A percentile compares a stretch with the other conserved stretches of the same genome.
phyloP scores from a whole-genome alignment of 2,888 invertebrate genomes.

The Drosophila trichaetosa region DNA sequence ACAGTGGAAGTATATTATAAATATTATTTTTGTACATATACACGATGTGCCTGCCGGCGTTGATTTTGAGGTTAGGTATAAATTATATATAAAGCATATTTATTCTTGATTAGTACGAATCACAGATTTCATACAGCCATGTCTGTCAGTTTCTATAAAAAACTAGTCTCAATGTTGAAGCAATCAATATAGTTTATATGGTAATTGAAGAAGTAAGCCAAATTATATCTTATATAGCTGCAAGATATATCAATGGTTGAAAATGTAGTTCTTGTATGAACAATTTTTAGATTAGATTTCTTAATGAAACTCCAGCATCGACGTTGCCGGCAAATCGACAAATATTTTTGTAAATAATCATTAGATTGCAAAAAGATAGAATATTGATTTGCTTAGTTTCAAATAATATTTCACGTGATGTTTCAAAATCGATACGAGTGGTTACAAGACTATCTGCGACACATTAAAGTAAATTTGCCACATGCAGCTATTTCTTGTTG shows the following conservation, averaged over 20 bases:
- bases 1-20: slow-evolving; percentile 14
- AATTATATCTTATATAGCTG: background rate
- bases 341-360: background rate
- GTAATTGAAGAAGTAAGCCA: background rate
- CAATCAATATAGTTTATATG: background rate
- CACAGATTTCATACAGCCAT: background rate
- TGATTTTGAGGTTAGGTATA: slow-evolving; percentile 45
- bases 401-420: too few relatives aligned
- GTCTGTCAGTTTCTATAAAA: background rate
- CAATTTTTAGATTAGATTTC: background rate
- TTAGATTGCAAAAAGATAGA: background rate
- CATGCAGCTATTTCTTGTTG: background rate
- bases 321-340: background rate
- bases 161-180: background rate
- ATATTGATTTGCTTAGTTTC: background rate
- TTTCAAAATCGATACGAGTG: background rate
- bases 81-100: background rate
- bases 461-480: background rate
- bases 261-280: too few relatives aligned
- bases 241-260: too few relatives aligned
- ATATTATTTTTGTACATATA: background rate
- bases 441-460: background rate
- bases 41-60: slow-evolving; percentile 17
- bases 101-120: too few relatives aligned
- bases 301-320: background rate